Base-by-base conservation (phyloP, 2,888 invertebrate genomes). In the Chrysolina oricalcia region DNA sequence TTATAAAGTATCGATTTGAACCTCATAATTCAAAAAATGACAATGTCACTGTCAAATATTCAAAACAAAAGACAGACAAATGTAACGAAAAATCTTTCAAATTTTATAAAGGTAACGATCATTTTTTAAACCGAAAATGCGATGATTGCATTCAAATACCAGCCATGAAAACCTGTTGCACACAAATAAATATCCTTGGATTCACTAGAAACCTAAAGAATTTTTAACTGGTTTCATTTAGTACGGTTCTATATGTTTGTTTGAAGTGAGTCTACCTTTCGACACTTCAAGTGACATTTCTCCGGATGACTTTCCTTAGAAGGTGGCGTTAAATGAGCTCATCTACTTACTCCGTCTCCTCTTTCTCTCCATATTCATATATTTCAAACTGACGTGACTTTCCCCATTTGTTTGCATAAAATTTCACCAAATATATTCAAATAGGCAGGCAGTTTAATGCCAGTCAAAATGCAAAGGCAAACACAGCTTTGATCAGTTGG, bases 401-500 rank as follows among this genome's bases (percentile, higher is more conserved):
- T 62, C 68, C 68, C 73, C 68, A 73, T 77, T 78, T 78, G 74
- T 78, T 78, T 76, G 75, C 76, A 72, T 74, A 64, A 75, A 73
- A 78, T 76, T 78, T 76, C 27, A 71, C 65, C 69, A 73, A 71
- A 76, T 73, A 72, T 72, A 76, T 75, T 74, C 74, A 71, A 74
- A 78, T 72, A 76, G 73, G 74, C 76, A 73, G 73, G 78, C 78
- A 76, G 76, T 78, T 78, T 73, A 69, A 72, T 71, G 71, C 74
- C 71, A 69, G 62, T 41, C 48, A 74, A 74, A 77, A 78, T 71
- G 73, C 69, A 77, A 78, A 78, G 78, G 75, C 76, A 78, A 78
- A 78, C 76, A 78, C 65, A 19, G 72, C 79, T 79, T 79, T 79
- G 79, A 79, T 78, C 79, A 76, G 66, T 50, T 69, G 64, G 67